These are phyloP conservation scores for Sparidentex hasta DNA, from an alignment of 2,797 vertebrate genomes.

Conservation along the genomic window DNA sequence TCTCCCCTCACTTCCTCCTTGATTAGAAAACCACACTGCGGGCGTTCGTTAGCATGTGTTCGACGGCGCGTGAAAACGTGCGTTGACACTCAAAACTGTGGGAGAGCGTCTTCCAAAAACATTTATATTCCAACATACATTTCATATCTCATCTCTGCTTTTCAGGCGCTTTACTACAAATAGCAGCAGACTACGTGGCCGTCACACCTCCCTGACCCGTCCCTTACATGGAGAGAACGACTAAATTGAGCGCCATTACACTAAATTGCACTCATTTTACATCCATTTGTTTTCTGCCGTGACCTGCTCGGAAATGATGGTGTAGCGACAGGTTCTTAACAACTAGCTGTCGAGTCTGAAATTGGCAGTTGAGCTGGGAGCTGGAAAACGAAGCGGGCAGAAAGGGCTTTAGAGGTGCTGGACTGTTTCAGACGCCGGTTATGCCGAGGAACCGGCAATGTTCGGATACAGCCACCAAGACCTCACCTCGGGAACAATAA, in stretches of 20 bases:
- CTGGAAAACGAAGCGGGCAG: neutral
- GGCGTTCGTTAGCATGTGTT: neutral
- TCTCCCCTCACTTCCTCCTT: constrained; percentile 12
- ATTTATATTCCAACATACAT: neutral
- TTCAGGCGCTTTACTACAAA: constrained; percentile 3
- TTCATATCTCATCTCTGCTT: neutral
- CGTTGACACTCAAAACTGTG: neutral
- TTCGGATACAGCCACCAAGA: too few species aligned
- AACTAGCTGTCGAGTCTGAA: neutral
- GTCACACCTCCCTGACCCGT: neutral
- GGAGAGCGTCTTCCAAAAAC: neutral
- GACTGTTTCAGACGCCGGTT: neutral
- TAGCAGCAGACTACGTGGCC: neutral
- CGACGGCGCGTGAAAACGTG: neutral
- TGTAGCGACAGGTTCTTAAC: constrained; percentile 12
- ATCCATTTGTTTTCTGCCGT: neutral
- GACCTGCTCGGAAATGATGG: constrained; percentile 16
- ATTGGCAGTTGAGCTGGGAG: neutral
- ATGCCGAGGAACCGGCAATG: too few species aligned
- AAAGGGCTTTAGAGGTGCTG: neutral
- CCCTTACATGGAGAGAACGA: constrained; percentile 18
- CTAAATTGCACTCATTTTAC: constrained; percentile 29
- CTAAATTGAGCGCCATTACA: constrained; percentile 20
- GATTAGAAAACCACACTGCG: constrained; percentile 10
- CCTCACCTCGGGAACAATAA: too few species aligned